Percentiles rank a stretch among this genome's conserved stretches.
These are phyloP conservation scores for Falco concolor DNA, from an alignment of 2,797 vertebrate species.

Conservation along the genomic window DNA sequence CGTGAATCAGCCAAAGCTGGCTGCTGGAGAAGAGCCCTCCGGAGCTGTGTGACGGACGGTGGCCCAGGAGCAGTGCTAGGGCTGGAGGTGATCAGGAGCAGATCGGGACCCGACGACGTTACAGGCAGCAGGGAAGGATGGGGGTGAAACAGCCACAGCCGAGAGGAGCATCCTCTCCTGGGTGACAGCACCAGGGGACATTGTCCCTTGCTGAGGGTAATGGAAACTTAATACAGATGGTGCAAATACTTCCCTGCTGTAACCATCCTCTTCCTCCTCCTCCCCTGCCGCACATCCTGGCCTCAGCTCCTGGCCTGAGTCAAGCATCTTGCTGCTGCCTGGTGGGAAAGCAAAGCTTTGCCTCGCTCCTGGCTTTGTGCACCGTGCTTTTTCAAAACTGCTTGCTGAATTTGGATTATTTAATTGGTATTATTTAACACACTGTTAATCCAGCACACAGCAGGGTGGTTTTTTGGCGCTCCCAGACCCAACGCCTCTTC, in stretches of 20 bases:
- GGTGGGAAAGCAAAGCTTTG: neutral
- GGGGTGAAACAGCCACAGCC: neutral
- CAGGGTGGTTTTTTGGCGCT: neutral
- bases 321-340: neutral
- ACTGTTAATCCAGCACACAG: too few species aligned
- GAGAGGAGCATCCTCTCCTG: neutral
- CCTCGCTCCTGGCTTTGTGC: neutral
- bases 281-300: rapidly evolving
- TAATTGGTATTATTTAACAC: rapidly evolving
- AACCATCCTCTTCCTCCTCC: neutral
- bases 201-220: neutral
- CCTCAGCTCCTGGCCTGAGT: neutral
- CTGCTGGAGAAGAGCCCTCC: neutral
- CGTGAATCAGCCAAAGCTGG: neutral
- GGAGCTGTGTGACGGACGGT: rapidly evolving
- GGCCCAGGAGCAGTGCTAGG: neutral
- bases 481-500: neutral
- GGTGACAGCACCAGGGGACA: neutral
- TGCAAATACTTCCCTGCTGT: neutral
- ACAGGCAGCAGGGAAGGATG: neutral
- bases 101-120: neutral
- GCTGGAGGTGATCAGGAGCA: neutral
- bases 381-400: neutral
- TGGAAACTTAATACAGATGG: neutral
- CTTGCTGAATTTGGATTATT: neutral